A percentile compares a stretch with the other conserved stretches of the same genome.
These are phyloP conservation scores for Arion vulgaris DNA, from an alignment of 1,140 invertebrate genomes.

Conservation along the genomic window DNA sequence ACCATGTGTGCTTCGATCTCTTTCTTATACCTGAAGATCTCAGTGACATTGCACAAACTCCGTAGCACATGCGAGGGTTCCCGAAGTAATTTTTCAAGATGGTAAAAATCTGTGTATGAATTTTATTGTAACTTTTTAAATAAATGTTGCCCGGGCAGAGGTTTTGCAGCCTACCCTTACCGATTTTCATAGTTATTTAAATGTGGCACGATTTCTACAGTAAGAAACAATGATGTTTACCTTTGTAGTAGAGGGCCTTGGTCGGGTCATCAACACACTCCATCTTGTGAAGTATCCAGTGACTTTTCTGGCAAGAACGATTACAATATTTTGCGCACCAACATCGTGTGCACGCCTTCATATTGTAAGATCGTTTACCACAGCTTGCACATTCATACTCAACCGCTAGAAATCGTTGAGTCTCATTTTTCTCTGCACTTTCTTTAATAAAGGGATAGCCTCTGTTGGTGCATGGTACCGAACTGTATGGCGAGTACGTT, in stretches of 20 bases:
- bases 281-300: constrained; percentile 1
- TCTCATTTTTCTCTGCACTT: not conserved
- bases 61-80: too few relatives aligned
- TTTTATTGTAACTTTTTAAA: too few relatives aligned
- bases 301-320: not conserved
- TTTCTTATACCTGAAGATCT: too few relatives aligned
- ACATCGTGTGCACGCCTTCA: constrained; percentile 16
- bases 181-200: too few relatives aligned
- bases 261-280: not conserved
- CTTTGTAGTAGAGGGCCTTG: not conserved
- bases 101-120: too few relatives aligned
- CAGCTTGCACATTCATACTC: not conserved
- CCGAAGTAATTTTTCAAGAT: too few relatives aligned
- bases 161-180: too few relatives aligned
- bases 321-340: constrained; percentile 22
- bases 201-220: too few relatives aligned
- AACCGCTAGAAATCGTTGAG: not conserved
- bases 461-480: not conserved
- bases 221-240: not conserved
- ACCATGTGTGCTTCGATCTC: too few relatives aligned
- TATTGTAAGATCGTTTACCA: not conserved
- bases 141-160: too few relatives aligned
- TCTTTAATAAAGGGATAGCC: not conserved
- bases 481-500: not conserved
- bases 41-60: too few relatives aligned